Base-by-base conservation (phyloP, 2,113 vertebrate species). In the Theropithecus gelada region DNA sequence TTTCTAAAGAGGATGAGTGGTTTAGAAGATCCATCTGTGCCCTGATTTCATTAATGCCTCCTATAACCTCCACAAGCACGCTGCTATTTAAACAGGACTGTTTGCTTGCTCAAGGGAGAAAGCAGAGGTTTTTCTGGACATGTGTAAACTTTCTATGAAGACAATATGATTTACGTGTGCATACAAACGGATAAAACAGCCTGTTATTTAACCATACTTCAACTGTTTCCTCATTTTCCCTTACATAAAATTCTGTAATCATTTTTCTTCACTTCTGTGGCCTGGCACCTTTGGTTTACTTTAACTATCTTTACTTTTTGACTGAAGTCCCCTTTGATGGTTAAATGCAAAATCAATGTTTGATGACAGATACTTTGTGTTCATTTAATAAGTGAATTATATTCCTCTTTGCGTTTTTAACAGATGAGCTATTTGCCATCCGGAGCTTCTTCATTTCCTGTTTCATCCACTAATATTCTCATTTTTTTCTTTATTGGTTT, bases 351-450 rank as follows among this genome's bases (percentile, higher is more conserved):
- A 98, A 96, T 97, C 96, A 97, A 75, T 93, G 89, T 73, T 92
- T 94, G 92, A 93, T 87, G 96, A 96, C 87, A 97, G 86, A 97
- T 94, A 57, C 92, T 94, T 95, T 95, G 70, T 92, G 38, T 93
- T 97, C 80, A 96, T 95, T 97, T 98, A 97, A 75, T 96, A 94
- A 90, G 70, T 96, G 92, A 96, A 94, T 96, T 97, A 88, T 96
- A 79, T 78, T 94, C 52, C 43, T 97, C 93, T 94, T 97, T 96
- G 18, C 43, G 22, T 93, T 66, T 96, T 96, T 96, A 96, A 68
- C 55, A 97, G 81, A 90, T 87, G 55, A 96, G 84, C 40, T 97
- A n/a, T 96, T 96, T 94, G 92, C 75, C 50, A 75, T 95, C 64
- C 4, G 2, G 30, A 87, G 82, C 27, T 50, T 94, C 87, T 98